Conservation (phyloP, 2,888 invertebrate species). For the Lithophane ornitopus region DNA sequence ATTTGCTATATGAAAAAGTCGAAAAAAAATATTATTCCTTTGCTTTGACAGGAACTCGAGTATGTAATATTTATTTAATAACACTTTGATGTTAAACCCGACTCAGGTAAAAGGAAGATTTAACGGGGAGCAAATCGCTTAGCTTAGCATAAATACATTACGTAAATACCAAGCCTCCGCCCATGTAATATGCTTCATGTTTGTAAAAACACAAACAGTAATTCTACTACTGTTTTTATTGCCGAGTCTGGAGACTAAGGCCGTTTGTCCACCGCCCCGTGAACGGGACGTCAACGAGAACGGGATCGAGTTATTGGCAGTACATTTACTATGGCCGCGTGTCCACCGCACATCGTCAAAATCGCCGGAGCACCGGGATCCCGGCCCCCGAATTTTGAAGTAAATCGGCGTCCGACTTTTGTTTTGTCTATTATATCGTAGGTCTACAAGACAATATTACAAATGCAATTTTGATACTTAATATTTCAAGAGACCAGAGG, state of each 20-base stretch:
- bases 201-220: not conserved
- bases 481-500: too few relatives aligned
- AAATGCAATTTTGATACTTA: too few relatives aligned
- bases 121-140: slow-evolving; percentile 6
- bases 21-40: not conserved
- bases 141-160: slow-evolving; percentile 4
- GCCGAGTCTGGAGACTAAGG: not conserved
- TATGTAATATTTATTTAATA: not conserved
- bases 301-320: too few relatives aligned
- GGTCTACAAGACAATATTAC: too few relatives aligned
- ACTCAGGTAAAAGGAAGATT: slow-evolving; percentile 4
- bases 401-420: too few relatives aligned
- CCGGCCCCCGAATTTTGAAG: too few relatives aligned
- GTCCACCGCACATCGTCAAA: too few relatives aligned
- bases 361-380: too few relatives aligned
- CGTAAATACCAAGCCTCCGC: not conserved
- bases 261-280: too few relatives aligned
- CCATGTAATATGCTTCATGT: not conserved
- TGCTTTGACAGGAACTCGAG: not conserved
- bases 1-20: not conserved
- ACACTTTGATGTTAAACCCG: slow-evolving; percentile 5
- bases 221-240: not conserved
- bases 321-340: too few relatives aligned
- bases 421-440: too few relatives aligned
- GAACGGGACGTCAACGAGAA: too few relatives aligned